phyloP scores from a whole-genome alignment of 2,113 vertebrate species.

The Microcebus griseorufus region DNA sequence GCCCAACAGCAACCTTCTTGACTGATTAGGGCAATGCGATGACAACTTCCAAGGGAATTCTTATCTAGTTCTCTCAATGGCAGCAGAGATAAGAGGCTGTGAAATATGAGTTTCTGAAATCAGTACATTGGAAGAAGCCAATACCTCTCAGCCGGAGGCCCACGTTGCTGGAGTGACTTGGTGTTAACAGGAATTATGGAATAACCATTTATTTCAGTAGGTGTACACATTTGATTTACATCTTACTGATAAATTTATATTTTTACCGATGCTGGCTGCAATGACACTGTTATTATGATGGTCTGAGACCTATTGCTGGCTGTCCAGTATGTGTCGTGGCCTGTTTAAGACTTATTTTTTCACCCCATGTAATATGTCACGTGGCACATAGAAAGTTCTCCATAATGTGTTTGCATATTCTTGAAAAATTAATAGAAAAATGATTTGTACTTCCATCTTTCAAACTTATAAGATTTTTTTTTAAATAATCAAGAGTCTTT shows the following conservation, averaged over 20 bases:
- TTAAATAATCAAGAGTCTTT: neutral
- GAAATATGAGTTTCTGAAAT: neutral
- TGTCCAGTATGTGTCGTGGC: neutral
- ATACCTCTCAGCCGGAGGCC: neutral
- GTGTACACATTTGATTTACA: neutral
- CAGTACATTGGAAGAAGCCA: neutral
- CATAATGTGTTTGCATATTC: neutral
- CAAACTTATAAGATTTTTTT: neutral
- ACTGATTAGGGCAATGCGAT: neutral
- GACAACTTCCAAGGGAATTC: neutral
- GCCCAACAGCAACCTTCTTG: neutral
- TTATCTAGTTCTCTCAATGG: neutral
- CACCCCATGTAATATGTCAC: neutral
- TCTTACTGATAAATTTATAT: neutral
- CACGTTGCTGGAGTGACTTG: neutral
- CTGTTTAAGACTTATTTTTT: neutral
- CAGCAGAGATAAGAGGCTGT: neutral
- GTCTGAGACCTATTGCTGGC: neutral
- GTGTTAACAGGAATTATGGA: neutral
- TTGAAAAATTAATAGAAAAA: neutral
- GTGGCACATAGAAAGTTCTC: neutral
- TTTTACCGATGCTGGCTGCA: neutral
- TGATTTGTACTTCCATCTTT: neutral
- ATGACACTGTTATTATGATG: neutral
- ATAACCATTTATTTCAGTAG: neutral